Conservation (phyloP, 2,888 invertebrate species). For the Timema cristinae region DNA sequence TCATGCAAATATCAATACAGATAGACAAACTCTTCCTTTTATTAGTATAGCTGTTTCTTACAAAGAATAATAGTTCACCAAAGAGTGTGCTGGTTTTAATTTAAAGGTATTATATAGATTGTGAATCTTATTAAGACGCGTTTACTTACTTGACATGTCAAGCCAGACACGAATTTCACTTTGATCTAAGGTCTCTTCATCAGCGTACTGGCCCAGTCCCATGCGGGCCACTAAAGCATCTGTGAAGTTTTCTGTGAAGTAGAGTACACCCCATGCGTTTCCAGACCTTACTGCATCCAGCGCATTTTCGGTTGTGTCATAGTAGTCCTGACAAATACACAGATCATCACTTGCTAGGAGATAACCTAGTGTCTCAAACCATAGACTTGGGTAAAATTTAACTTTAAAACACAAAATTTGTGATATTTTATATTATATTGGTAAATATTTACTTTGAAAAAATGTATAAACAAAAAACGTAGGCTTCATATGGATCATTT, state of each 20-base stretch:
- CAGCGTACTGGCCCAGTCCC: conserved; percentile 74
- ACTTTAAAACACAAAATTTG: not conserved
- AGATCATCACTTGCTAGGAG: not conserved
- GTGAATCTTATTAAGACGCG: no score
- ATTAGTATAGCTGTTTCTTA: no score
- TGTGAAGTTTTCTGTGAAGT: conserved; percentile 87
- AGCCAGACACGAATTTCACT: conserved; percentile 87
- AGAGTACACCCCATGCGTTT: conserved; percentile 82
- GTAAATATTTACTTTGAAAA: not conserved
- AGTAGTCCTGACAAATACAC: conserved; percentile 49
- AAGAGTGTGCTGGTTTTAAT: no score
- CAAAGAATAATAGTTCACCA: no score
- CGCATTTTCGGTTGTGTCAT: conserved; percentile 62
- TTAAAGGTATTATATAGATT: no score
- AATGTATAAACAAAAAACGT: not conserved
- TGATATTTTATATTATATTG: not conserved
- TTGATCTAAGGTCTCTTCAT: conserved; percentile 80
- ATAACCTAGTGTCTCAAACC: not conserved
- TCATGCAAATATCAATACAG: no score
- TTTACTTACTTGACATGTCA: conserved; percentile 77
- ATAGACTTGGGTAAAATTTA: not conserved
- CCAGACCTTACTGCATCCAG: conserved; percentile 69
- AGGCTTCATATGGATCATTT: not conserved
- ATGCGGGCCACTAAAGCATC: conserved; percentile 78
- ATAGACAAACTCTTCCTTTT: no score